Evolutionary conservation across 2,113 vertebrate genomes (phyloP), one percentile per base, ranked within the genome.

Genomic region (Nibea coibor): DNA sequence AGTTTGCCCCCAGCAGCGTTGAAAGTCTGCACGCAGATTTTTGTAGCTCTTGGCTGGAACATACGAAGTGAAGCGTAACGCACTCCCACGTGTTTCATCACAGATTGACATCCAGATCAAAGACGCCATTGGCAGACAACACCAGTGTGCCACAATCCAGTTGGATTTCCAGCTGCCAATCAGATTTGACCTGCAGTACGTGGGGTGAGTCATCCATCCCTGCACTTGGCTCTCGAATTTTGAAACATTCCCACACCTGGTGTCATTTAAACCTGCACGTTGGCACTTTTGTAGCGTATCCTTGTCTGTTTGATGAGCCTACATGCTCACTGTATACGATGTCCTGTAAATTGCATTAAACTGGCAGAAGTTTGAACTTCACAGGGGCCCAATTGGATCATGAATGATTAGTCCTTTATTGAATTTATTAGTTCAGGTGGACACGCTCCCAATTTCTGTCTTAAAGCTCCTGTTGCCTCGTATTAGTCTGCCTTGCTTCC

Each of bases 71-170:
- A 53, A 56, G 10, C n/a, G 35, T 63, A 54, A 69, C 28, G 26
- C 43, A 11, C 31, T 61, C 17, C 28, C 56, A 3, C 50, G 1
- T 82, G 28, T 72, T 68, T 86, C 54, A 31, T 82, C 16, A 39
- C 22, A 97, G 97, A 97, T 98, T 1, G 97, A 98, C 35, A 95
- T 97, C 80, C 95, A 85, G 86, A 96, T 99, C 85, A 93, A 75
- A 28, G 97, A 98, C 0, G 97, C 97, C 0, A 87, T 97, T 84
- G 96, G 96, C 1, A 92, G 97, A 59, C 94, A 95, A 39, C 97
- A 97, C 35, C 97, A 98, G 77, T 98, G 97, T 5, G 97, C 96
- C 75, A 98, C 97, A 1, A 96, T 99, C 87, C 97, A 99, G 90
- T 93, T 99, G 74, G 97, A 98, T 85, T 98, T 98, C 91, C 97